phyloP scores from a whole-genome alignment of 2,113 vertebrate genomes.

The Mastomys coucha region DNA sequence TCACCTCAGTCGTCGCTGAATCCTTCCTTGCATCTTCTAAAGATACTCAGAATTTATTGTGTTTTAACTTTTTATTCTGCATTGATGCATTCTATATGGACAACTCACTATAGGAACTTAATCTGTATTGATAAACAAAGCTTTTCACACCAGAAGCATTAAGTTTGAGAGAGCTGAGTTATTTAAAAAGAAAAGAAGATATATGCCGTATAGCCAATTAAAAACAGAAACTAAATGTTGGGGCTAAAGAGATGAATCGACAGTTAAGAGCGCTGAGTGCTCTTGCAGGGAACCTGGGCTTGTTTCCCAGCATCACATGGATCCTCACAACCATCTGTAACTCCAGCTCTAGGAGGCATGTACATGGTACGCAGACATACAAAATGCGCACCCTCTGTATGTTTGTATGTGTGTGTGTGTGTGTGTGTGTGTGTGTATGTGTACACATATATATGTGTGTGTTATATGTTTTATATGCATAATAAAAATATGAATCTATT shows the following conservation, averaged over 20 bases:
- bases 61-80: not conserved
- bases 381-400: too few species aligned
- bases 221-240: conserved; percentile 47
- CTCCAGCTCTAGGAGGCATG: not conserved
- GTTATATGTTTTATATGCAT: not conserved
- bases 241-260: not conserved
- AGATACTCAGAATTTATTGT: not conserved
- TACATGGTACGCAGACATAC: too few species aligned
- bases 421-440: not conserved
- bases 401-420: not conserved
- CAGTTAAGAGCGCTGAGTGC: not conserved
- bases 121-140: not conserved
- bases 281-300: not conserved
- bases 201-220: not conserved
- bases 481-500: not conserved
- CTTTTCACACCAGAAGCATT: not conserved
- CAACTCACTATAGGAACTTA: not conserved
- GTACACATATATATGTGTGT: too few species aligned
- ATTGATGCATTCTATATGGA: not conserved
- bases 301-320: not conserved
- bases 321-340: not conserved
- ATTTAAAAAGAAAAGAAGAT: not conserved
- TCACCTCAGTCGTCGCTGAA: not conserved
- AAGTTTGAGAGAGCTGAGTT: not conserved
- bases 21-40: not conserved